phyloP scores from a whole-genome alignment of 2,888 invertebrate genomes.

The Myathropa florea region DNA sequence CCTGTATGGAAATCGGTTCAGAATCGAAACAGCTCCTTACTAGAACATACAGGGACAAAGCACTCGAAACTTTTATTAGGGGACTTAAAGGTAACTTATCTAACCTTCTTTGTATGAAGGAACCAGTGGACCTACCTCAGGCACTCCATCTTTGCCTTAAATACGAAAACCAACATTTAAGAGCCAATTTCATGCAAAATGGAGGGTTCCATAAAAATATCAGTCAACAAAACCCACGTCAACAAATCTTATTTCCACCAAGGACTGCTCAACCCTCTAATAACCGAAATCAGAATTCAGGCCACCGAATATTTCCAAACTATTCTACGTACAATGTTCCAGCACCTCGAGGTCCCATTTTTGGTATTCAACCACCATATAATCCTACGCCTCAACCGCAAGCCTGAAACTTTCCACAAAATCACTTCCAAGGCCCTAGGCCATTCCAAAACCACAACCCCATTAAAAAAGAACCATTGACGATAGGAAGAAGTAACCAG shows the following conservation, averaged over 20 bases:
- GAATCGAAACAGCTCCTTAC: constrained; percentile 3
- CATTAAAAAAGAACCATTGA: constrained; percentile 3
- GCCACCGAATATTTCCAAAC: background rate
- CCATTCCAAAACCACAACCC: background rate
- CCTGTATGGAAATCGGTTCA: constrained; percentile 23
- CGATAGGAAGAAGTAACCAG: constrained; percentile 13
- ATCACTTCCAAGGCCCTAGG: background rate
- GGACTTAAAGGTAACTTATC: constrained; percentile 28
- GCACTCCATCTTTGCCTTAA: constrained; percentile 24
- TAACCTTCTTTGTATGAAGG: constrained; percentile 27
- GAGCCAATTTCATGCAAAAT: constrained; percentile 7
- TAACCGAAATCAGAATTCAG: background rate
- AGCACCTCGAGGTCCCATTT: background rate
- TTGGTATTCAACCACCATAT: background rate
- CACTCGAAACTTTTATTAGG: constrained; percentile 32
- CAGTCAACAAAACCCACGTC: constrained; percentile 6
- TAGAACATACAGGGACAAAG: constrained; percentile 27
- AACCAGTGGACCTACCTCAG: constrained; percentile 15
- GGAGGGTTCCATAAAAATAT: background rate
- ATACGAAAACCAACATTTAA: constrained; percentile 12
- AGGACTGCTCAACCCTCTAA: background rate
- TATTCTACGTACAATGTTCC: background rate
- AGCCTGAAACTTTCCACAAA: background rate
- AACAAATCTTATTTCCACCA: constrained; percentile 3
- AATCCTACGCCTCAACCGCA: background rate